Evolutionary conservation across 2,888 invertebrate genomes (phyloP).

Genomic region (Proisotoma minuta): DNA sequence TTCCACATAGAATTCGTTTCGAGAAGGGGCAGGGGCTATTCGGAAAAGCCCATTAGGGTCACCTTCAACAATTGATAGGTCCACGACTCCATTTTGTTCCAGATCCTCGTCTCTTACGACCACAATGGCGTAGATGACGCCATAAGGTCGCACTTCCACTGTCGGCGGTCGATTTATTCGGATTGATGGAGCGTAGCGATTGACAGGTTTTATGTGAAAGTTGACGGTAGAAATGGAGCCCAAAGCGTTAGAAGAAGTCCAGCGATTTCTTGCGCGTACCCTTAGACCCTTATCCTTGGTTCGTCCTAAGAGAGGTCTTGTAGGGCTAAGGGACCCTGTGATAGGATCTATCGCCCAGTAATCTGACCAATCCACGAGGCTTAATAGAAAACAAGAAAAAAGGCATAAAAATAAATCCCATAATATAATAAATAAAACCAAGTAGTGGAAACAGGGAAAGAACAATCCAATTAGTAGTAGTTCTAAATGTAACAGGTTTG

Average conservation of each 20-base stretch:
- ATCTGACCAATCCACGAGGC: conserved; percentile 73
- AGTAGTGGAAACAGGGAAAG: no score
- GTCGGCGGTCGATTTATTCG: conserved; percentile 68
- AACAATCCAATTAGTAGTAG: no score
- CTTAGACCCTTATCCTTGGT: conserved; percentile 3
- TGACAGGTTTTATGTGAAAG: conserved; percentile 74
- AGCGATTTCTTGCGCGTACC: conserved; percentile 46
- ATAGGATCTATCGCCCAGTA: conserved; percentile 90
- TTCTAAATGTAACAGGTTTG: no score
- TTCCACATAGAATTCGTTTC: conserved; percentile 52
- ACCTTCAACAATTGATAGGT: conserved; percentile 79
- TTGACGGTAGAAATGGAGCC: conserved; percentile 69
- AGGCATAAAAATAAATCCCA: no score
- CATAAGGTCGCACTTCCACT: conserved; percentile 55
- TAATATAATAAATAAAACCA: no score
- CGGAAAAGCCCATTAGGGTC: conserved; percentile 86
- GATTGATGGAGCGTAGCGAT: conserved; percentile 80
- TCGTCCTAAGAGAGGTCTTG: conserved; percentile 66
- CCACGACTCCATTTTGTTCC: conserved; percentile 79
- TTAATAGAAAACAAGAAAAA: no score
- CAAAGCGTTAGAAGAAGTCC: conserved; percentile 49
- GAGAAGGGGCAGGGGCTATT: conserved; percentile 60
- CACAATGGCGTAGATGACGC: conserved; percentile 84
- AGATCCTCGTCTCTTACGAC: conserved; percentile 75
- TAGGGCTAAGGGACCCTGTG: conserved; percentile 78